Evolutionary conservation across 2,797 vertebrate genomes (phyloP), one percentile per base, ranked within the genome.

Genomic region (Selene dorsalis): DNA sequence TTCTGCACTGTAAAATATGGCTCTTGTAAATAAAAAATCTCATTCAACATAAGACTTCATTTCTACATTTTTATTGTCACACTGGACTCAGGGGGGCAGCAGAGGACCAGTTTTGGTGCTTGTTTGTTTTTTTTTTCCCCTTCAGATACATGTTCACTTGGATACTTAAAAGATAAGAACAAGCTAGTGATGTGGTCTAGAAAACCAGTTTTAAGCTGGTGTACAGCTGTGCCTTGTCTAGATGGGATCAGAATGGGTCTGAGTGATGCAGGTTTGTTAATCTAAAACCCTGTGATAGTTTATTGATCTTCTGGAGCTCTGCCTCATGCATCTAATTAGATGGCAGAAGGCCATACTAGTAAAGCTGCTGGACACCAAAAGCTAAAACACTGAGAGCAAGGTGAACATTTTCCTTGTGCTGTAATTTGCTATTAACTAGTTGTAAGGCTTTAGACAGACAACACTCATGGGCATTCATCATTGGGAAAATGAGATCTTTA

Each of bases 21-120:
- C 88, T 91, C 87, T 91, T 93, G 92, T 94, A 93, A 93, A 93
- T 93, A 94, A 94, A 94, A 94, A 94, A 75, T 79, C 32, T 17
- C 66, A 58, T 75, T 84, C 83, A 87, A 87, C 58, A 22, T 52
- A 53, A 74, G 4, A 59, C 32, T 72, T 55, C 4, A 35, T 28
- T 56, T 75, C 22, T 22, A 2, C 4, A 20, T 73, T 5, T 75
- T 60, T 73, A 35, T 87, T 20, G 16, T 52, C 62, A 53, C 13
- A 0, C 22, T 84, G 20, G 10, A 4, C 92, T 67, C 84, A 79
- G 2, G 92, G 78, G 87, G 92, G 92, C 91, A 91, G 89, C 77
- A 93, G 73, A 92, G 87, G 61, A 67, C 66, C 14, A 4, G 1
- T 8, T 39, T 30, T 60, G 11, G 14, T 13, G 1, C 4, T 28